Percentiles rank a stretch among this genome's conserved stretches.
Evolutionary conservation across 2,888 invertebrate genomes (phyloP).

Genomic region (Dromius quadrimaculatus): DNA sequence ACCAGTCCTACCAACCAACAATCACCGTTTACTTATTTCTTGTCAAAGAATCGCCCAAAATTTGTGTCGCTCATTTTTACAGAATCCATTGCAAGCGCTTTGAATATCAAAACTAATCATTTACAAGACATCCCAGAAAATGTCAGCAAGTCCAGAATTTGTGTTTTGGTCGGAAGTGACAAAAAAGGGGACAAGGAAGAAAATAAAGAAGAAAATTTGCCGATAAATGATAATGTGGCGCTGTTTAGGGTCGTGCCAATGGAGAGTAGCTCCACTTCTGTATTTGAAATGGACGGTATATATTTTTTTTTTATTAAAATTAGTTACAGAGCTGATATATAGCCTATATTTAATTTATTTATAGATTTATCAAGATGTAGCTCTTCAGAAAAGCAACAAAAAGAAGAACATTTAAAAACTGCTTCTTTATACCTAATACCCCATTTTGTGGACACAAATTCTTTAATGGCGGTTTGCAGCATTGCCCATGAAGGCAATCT

Average conservation of each 20-base stretch:
- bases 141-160: slow-evolving; percentile 58
- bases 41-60: no score
- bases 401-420: background rate
- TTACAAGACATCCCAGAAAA: slow-evolving; percentile 60
- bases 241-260: slow-evolving; percentile 26
- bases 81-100: slow-evolving; percentile 62
- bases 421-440: slow-evolving; percentile 21
- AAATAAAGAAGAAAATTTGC: background rate
- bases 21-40: no score
- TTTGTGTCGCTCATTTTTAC: slow-evolving; percentile 61
- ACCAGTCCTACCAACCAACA: no score
- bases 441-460: slow-evolving; percentile 58
- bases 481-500: slow-evolving; percentile 61
- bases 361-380: slow-evolving; percentile 24
- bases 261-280: slow-evolving; percentile 25
- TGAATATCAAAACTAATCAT: slow-evolving; percentile 61
- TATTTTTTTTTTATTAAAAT: background rate
- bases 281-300: slow-evolving; percentile 44
- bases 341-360: background rate
- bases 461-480: slow-evolving; percentile 61
- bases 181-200: background rate
- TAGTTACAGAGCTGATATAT: background rate
- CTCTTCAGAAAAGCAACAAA: background rate
- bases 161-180: slow-evolving; percentile 41
- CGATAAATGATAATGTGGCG: slow-evolving; percentile 22